Evolutionary conservation across 2,888 invertebrate genomes (phyloP).

Genomic region (Dione juno): DNA sequence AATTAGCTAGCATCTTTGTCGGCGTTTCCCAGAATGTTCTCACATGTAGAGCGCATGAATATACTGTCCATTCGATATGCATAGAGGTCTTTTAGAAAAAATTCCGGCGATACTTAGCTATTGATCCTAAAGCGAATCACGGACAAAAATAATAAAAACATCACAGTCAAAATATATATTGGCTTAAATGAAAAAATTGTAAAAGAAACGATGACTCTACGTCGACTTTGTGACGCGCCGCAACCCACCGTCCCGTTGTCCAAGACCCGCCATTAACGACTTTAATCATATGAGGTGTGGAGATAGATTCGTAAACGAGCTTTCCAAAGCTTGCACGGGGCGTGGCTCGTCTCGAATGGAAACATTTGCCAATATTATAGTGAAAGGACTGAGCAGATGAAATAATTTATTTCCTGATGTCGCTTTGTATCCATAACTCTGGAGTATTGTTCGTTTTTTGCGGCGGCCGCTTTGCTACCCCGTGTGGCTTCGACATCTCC

Average conservation of each 20-base stretch:
- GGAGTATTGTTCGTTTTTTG: constrained; percentile 78
- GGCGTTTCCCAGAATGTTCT: constrained; percentile 68
- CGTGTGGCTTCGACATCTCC: constrained; percentile 76
- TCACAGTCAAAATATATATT: constrained; percentile 84
- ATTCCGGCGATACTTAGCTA: constrained; percentile 63
- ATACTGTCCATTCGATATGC: constrained; percentile 66
- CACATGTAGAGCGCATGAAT: constrained; percentile 52
- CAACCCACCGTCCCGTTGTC: constrained; percentile 51
- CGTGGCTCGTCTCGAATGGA: constrained; percentile 81
- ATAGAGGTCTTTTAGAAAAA: constrained; percentile 74
- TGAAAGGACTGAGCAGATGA: constrained; percentile 82
- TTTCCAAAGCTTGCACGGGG: constrained; percentile 67
- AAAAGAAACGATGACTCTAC: constrained; percentile 75
- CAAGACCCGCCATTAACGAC: constrained; percentile 43
- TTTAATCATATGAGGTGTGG: constrained; percentile 42
- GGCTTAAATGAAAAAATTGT: constrained; percentile 69
- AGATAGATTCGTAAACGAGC: constrained; percentile 41
- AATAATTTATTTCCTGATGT: constrained; percentile 83
- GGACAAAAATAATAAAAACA: constrained; percentile 84
- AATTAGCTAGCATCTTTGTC: constrained; percentile 74
- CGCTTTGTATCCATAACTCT: constrained; percentile 81
- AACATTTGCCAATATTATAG: constrained; percentile 84
- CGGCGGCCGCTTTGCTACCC: constrained; percentile 72
- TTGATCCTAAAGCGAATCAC: constrained; percentile 70
- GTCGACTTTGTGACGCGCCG: constrained; percentile 77